Evolutionary conservation across 2,797 vertebrate genomes (phyloP).

Genomic region (Urophycis tenuis): DNA sequence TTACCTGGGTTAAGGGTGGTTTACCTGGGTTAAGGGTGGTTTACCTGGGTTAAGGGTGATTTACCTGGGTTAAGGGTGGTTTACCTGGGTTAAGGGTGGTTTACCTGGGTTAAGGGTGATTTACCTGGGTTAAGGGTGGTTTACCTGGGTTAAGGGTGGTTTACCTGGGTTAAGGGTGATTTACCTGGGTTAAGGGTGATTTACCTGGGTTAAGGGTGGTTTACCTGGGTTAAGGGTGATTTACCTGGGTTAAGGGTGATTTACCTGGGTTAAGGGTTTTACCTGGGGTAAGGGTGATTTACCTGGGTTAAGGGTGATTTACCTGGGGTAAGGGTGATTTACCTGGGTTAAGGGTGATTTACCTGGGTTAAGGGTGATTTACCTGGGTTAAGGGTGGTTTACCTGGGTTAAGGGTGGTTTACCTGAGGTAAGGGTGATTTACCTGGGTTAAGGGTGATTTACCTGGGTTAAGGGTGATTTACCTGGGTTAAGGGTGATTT

Average conservation of each 20-base stretch:
- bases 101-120: too few species aligned
- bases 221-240: neutral
- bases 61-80: too few species aligned
- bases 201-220: too few species aligned
- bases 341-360: conserved; percentile 82
- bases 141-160: too few species aligned
- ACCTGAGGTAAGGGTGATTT: neutral
- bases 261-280: neutral
- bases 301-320: neutral
- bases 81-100: too few species aligned
- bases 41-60: too few species aligned
- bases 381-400: neutral
- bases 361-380: neutral
- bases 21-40: too few species aligned
- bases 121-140: too few species aligned
- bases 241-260: neutral
- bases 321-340: neutral
- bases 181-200: too few species aligned
- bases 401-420: conserved; percentile 62
- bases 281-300: too few species aligned
- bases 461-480: neutral
- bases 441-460: neutral
- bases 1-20: too few species aligned
- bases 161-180: too few species aligned
- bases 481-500: neutral